These are phyloP conservation scores for Lepeophtheirus salmonis DNA, from an alignment of 1,140 invertebrate genomes.

Conservation along the genomic window DNA sequence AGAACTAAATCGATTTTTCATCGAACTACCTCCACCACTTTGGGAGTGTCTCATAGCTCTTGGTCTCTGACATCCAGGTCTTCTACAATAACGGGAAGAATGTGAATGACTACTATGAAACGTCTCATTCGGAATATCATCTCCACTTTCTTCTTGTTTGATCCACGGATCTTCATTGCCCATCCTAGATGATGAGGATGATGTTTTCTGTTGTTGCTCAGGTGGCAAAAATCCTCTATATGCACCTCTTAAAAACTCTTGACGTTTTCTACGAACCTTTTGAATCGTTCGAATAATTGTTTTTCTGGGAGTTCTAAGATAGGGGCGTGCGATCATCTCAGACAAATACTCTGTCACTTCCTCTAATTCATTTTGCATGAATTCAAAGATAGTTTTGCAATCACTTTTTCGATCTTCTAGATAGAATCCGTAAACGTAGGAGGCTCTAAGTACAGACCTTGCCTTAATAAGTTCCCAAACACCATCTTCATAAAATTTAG, in stretches of 20 bases:
- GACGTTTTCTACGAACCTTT: conserved; percentile 37
- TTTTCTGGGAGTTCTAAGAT: conserved; percentile 39
- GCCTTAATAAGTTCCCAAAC: conserved; percentile 43
- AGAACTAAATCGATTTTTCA: too few relatives aligned
- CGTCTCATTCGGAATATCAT: too few relatives aligned
- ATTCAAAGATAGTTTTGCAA: conserved; percentile 47
- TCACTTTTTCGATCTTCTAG: conserved; percentile 43
- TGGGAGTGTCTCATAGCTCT: too few relatives aligned
- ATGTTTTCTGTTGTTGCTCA: background rate
- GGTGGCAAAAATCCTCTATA: conserved; percentile 43
- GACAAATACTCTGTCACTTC: conserved; percentile 44
- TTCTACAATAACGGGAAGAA: too few relatives aligned
- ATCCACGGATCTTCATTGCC: too few relatives aligned
- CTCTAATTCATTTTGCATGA: conserved; percentile 50
- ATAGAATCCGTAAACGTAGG: conserved; percentile 47
- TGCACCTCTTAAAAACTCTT: conserved; percentile 43
- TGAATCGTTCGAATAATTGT: conserved; percentile 41
- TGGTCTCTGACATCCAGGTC: too few relatives aligned
- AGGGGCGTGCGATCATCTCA: conserved; percentile 43
- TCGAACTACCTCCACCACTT: too few relatives aligned
- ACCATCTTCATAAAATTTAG: conserved; percentile 41
- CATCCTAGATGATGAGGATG: too few relatives aligned
- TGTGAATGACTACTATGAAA: too few relatives aligned
- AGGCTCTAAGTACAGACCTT: conserved; percentile 41
- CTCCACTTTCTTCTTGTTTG: too few relatives aligned